Conservation (phyloP, 64 coral and sea anemone species). For the Montipora cactus region DNA sequence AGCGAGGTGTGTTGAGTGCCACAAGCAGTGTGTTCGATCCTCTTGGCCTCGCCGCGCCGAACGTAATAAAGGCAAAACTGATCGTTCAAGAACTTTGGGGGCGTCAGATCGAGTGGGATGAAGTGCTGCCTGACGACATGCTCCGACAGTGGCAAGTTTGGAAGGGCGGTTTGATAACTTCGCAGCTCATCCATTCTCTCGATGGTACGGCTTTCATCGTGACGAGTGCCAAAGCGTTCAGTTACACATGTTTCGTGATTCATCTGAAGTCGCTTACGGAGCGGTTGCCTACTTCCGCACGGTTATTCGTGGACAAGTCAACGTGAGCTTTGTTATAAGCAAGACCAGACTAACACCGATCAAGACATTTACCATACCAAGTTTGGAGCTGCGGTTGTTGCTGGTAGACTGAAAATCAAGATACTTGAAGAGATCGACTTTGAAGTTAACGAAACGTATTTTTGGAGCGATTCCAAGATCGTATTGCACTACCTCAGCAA, state of each 20-base stretch:
- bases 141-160: not conserved
- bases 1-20: not conserved
- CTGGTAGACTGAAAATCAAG: not conserved
- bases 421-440: too few relatives aligned
- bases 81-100: not conserved
- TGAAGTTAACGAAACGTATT: too few relatives aligned
- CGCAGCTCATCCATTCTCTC: not conserved
- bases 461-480: too few relatives aligned
- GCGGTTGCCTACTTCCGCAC: too few relatives aligned
- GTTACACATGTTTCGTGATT: too few relatives aligned
- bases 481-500: too few relatives aligned
- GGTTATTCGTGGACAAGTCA: too few relatives aligned
- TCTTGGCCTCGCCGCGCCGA: not conserved
- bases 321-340: too few relatives aligned
- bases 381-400: not conserved
- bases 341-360: conserved; percentile 13
- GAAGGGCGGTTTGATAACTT: conserved; percentile 1
- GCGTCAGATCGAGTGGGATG: not conserved
- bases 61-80: conserved; percentile 42
- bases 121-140: not conserved
- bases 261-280: too few relatives aligned
- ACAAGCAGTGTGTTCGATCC: conserved; percentile 5
- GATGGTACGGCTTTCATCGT: too few relatives aligned
- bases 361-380: not conserved
- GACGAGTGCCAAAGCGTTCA: too few relatives aligned